Evolutionary conservation across 2,113 vertebrate species (phyloP).

Genomic region (Periophthalmus modestus): DNA sequence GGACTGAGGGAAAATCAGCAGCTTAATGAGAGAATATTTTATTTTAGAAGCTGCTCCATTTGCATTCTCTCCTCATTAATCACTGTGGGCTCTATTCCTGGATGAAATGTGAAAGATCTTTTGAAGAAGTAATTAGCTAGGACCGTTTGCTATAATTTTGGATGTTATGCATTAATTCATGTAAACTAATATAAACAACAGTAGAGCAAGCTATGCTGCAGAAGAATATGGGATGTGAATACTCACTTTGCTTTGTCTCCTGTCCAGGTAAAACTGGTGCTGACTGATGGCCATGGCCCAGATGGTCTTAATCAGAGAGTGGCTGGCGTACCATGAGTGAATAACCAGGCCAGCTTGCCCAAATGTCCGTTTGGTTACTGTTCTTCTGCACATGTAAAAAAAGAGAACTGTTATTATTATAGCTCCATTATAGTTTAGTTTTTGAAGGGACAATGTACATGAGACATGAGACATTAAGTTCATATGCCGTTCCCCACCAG

Average conservation of each 20-base stretch:
- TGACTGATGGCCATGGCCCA: constrained; percentile 99
- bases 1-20: neutral
- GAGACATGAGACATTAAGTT: no score
- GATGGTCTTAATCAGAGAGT: constrained; percentile 98
- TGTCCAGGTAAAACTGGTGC: constrained; percentile 98
- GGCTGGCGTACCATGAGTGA: constrained; percentile 97
- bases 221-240: constrained; percentile 39
- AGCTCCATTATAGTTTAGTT: neutral
- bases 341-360: constrained; percentile 92
- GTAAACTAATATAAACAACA: neutral
- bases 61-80: constrained; percentile 58
- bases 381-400: constrained; percentile 78
- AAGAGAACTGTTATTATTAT: constrained; percentile 10
- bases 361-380: constrained; percentile 89
- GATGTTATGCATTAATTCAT: neutral
- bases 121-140: constrained; percentile 15
- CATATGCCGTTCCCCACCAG: no score
- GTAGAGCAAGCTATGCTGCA: neutral
- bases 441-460: no score
- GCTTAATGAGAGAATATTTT: constrained; percentile 25
- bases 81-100: constrained; percentile 53
- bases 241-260: constrained; percentile 98
- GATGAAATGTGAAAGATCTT: constrained; percentile 45
- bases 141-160: neutral
- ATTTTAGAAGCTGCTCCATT: constrained; percentile 48